Evolutionary conservation across 2,797 vertebrate genomes (phyloP), one percentile per base, ranked within the genome.

Genomic region (Tragopan temminckii): DNA sequence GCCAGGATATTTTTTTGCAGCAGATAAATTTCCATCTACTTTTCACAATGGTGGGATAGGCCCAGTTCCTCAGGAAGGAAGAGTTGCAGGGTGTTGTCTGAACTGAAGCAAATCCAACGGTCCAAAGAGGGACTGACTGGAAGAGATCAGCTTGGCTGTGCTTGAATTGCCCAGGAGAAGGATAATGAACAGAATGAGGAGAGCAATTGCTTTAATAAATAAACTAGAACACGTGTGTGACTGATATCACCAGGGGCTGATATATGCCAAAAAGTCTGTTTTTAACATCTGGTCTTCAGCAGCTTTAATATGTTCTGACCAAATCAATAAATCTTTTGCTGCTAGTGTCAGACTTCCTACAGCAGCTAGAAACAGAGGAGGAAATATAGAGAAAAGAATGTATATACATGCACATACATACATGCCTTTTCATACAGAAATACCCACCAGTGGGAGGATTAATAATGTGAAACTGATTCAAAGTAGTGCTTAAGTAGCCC

Each of bases 201-300:
- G 27, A 93, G 93, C 63, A 94, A 95, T 91, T 95, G 93, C 82
- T 89, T 90, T 91, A 96, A 93, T 95, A 95, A 96, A 96, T 96
- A 96, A 88, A 89, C 33, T 55, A 82, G 88, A 96, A 89, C 96
- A 96, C 61, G 94, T 95, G 96, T 93, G 87, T 4, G 46, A 89
- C 91, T 59, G 86, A 92, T 94, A 96, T 88, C 59, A 7, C 80
- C 16, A 31, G 96, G 78, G 95, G 83, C 91, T 93, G 90, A 93
- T 95, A 92, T 17, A 66, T 66, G 90, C 93, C 87, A 96, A 89
- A 78, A 93, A 94, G 79, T 88, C 91, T 94, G 91, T 68, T 91
- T 94, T 83, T 91, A 97, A 97, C 97, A 97, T 95, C 96, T 97
- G 83, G 71, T 97, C 97, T 86, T 91, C 94, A 92, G 53, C 61